Evolutionary conservation across 2,113 vertebrate species (phyloP).

Genomic region (Hepsetus odoe): DNA sequence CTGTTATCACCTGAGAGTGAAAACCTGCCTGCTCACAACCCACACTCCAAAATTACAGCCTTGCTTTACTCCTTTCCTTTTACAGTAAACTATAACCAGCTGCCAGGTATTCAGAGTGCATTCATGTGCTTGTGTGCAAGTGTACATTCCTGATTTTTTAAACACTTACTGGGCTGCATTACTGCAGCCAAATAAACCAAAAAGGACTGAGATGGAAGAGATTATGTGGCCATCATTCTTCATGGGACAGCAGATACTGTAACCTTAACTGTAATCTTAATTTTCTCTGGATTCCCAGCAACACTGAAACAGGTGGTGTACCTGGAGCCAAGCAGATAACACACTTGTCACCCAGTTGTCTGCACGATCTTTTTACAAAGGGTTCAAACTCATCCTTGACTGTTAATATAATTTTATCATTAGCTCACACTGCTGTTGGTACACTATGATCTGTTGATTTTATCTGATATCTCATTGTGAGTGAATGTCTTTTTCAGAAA

Average conservation of each 20-base stretch:
- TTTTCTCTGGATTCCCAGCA: not conserved
- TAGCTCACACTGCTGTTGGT: no score
- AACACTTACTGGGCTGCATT: not conserved
- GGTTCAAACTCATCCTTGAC: not conserved
- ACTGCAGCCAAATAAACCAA: not conserved
- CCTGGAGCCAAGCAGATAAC: not conserved
- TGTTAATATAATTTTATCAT: no score
- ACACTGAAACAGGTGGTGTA: not conserved
- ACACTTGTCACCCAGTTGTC: not conserved
- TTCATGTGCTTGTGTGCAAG: not conserved
- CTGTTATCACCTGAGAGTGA: not conserved
- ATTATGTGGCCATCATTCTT: not conserved
- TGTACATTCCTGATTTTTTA: not conserved
- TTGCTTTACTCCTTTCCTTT: not conserved
- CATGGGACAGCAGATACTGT: not conserved
- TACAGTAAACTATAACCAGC: conserved; percentile 2
- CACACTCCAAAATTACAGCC: not conserved
- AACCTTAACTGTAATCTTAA: not conserved
- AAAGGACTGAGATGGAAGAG: not conserved
- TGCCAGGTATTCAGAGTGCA: not conserved
- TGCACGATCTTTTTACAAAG: not conserved
- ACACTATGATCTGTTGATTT: no score
- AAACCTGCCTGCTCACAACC: not conserved
- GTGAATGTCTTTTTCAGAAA: no score
- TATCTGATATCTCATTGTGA: no score